Evolutionary conservation across 1,140 invertebrate species (phyloP).

Genomic region (Heliothis virescens): DNA sequence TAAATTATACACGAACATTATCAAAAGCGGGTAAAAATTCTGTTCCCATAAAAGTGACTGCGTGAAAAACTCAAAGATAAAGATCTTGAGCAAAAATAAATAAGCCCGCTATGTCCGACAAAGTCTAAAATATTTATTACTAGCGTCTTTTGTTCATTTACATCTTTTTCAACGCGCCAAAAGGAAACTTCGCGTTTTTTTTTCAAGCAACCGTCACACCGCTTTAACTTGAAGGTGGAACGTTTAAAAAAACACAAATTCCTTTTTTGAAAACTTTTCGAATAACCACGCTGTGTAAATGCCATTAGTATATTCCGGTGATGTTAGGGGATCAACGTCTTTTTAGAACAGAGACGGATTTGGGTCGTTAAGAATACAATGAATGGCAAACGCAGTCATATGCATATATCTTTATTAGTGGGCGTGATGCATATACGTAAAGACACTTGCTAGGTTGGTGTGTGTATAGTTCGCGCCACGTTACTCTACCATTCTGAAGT

Average conservation of each 20-base stretch:
- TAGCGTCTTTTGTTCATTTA: conserved; percentile 24
- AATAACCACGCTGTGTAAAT: conserved; percentile 55
- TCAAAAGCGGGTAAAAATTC: background rate
- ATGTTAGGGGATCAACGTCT: conserved; percentile 53
- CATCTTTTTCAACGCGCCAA: conserved; percentile 23
- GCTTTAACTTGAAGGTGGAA: conserved; percentile 44
- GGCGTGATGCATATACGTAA: too few relatives aligned
- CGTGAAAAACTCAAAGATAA: conserved; percentile 25
- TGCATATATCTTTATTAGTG: too few relatives aligned
- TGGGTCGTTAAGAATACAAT: background rate
- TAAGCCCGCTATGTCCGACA: conserved; percentile 15
- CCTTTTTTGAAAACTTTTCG: conserved; percentile 52
- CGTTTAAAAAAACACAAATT: conserved; percentile 56
- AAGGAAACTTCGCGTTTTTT: background rate
- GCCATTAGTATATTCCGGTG: conserved; percentile 52
- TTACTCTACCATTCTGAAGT: too few relatives aligned
- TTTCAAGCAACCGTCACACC: conserved; percentile 33
- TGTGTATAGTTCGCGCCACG: too few relatives aligned
- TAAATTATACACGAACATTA: background rate
- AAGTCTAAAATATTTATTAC: conserved; percentile 39
- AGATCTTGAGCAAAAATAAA: conserved; percentile 20
- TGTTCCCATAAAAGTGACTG: conserved; percentile 9
- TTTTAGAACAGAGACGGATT: conserved; percentile 30
- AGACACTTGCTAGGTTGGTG: too few relatives aligned
- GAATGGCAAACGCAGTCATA: too few relatives aligned